Evolutionary conservation across 2,888 invertebrate species (phyloP).

Genomic region (Thysanoteuthis rhombus): DNA sequence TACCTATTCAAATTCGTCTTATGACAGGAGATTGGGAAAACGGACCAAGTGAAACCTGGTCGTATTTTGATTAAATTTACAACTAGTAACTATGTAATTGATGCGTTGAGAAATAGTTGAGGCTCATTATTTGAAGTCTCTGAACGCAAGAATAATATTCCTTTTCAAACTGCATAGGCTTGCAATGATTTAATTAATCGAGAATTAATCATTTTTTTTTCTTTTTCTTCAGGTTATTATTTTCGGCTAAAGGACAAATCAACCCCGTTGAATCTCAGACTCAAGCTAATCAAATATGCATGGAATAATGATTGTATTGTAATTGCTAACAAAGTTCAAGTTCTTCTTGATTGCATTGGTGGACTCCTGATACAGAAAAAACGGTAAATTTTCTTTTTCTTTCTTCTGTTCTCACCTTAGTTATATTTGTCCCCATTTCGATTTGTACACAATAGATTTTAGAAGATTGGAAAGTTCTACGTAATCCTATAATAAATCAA

Average conservation of each 20-base stretch:
- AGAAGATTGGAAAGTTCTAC: too few relatives aligned
- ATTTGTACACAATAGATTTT: background rate
- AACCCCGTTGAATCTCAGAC: background rate
- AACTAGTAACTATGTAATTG: too few relatives aligned
- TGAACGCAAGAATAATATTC: too few relatives aligned
- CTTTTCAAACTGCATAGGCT: too few relatives aligned
- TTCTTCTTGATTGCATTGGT: slow-evolving; percentile 16
- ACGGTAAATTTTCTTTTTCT: background rate
- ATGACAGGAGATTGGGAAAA: too few relatives aligned
- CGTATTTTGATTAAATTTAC: too few relatives aligned
- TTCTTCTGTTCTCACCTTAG: background rate
- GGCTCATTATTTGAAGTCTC: too few relatives aligned
- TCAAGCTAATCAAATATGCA: background rate
- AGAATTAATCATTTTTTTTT: background rate
- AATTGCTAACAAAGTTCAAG: background rate
- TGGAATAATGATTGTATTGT: background rate
- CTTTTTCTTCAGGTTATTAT: slow-evolving; percentile 17
- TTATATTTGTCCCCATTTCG: background rate
- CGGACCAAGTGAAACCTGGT: too few relatives aligned
- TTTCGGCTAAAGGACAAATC: slow-evolving; percentile 13
- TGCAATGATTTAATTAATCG: too few relatives aligned
- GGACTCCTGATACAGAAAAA: background rate
- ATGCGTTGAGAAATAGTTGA: too few relatives aligned
- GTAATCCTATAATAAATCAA: too few relatives aligned
- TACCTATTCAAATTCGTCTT: too few relatives aligned